Evolutionary conservation across 2,113 vertebrate species (phyloP).

Genomic region (Morone chrysops): DNA sequence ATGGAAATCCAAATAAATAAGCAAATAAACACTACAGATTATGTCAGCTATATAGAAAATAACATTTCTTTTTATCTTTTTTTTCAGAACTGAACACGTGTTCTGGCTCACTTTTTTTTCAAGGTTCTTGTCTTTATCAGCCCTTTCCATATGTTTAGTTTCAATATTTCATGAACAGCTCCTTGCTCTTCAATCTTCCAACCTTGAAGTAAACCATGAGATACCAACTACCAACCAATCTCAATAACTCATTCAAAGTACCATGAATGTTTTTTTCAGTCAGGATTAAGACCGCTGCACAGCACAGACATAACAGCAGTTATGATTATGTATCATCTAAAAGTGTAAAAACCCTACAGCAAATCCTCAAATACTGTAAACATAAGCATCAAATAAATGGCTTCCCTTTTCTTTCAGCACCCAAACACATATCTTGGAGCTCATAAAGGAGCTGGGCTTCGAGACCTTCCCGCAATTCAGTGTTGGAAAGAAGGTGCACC

Average conservation of each 20-base stretch:
- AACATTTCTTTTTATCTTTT: not conserved
- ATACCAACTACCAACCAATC: not conserved
- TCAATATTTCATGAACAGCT: not conserved
- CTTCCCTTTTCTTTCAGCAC: constrained; percentile 69
- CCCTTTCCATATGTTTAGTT: not conserved
- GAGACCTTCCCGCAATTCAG: constrained; percentile 80
- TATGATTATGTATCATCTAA: too few species aligned
- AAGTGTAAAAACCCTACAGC: not conserved
- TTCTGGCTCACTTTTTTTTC: not conserved
- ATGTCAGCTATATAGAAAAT: not conserved
- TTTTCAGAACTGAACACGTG: not conserved
- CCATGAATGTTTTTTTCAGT: not conserved
- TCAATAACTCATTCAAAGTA: too few species aligned
- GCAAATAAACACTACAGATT: not conserved
- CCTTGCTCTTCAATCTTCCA: not conserved
- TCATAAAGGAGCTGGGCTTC: constrained; percentile 80
- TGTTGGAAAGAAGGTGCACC: constrained; percentile 81
- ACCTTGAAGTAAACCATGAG: not conserved
- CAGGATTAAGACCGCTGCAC: not conserved
- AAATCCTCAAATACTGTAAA: not conserved
- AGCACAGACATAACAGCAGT: not conserved
- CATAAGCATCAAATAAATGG: not conserved
- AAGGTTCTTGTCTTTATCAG: not conserved
- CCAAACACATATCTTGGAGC: constrained; percentile 80
- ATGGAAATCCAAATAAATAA: not conserved